phyloP scores from a whole-genome alignment of 1,140 invertebrate genomes.

The Bicyclus anynana region DNA sequence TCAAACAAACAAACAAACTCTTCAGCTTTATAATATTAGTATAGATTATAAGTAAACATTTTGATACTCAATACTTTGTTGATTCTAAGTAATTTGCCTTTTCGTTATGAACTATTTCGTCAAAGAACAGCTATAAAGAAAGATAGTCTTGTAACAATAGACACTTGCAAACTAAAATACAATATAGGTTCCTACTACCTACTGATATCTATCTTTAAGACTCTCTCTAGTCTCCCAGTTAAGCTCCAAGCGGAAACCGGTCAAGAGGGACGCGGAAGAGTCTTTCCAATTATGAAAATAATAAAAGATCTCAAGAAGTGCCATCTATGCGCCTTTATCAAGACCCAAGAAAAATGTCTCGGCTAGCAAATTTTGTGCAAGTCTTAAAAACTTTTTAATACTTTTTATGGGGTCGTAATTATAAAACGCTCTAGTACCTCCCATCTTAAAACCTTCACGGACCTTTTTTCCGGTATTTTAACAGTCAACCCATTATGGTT shows the following conservation, averaged over 20 bases:
- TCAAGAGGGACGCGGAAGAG: constrained; percentile 24
- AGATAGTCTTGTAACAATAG: constrained; percentile 19
- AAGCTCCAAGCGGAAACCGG: constrained; percentile 23
- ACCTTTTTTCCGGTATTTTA: not conserved
- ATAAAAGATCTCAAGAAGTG: constrained; percentile 25
- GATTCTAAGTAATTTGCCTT: no score
- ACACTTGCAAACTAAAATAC: not conserved
- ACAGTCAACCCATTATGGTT: no score
- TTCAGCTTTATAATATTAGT: no score
- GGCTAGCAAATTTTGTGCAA: constrained; percentile 11
- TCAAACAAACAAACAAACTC: no score
- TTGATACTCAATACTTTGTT: no score
- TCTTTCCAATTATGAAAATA: constrained; percentile 31
- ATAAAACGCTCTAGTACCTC: not conserved
- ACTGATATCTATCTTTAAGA: constrained; percentile 24
- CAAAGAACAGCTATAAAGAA: not conserved
- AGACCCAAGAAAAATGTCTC: constrained; percentile 16
- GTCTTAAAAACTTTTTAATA: not conserved
- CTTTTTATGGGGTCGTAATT: not conserved
- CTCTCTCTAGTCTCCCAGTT: constrained; percentile 19
- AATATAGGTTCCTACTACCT: not conserved
- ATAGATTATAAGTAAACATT: no score
- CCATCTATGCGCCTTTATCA: constrained; percentile 21
- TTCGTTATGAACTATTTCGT: no score
- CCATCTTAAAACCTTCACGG: not conserved